Base-by-base conservation (phyloP, 2,888 invertebrate species). In the Oasisia sp. region DNA sequence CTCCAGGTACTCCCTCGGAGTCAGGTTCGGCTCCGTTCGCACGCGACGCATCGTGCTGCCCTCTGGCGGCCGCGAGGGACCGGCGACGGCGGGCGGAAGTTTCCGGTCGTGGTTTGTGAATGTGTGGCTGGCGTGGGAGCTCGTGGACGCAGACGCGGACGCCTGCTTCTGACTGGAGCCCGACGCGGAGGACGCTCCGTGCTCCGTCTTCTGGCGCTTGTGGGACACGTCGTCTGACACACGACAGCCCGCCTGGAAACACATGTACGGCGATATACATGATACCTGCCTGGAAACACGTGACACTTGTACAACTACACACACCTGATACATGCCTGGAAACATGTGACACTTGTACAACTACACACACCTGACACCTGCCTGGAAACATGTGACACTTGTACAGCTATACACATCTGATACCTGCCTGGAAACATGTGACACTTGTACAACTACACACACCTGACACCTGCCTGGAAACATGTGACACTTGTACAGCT, bases 1-100 rank as follows among this genome's bases (percentile, higher is more conserved):
- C 90, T 93, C 92, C n/a, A 92, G 90, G 56, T 93, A 93, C 91
- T 93, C 92, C 38, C 90, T 89, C 12, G 92, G 91, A n/a, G 93
- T 92, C n/a, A 93, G 44, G 74, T 91, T 56, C 11, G 93, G 93
- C 56, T 93, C 93, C 0, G 93, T 93, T 38, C 92, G 92, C 32
- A 93, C 93, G 12, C 93, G 32, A 2, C 92, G 56, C 91, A 93
- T 74, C 74, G 74, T 74, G 74, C 74, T 74, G 74, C 74, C 27
- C 74, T n/a, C 74, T 19, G 74, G 74, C 74, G 74, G 74, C 74
- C n/a, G 74, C 27, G 74, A 32, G 7, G 58, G 32, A 89, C 32
- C 74, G 5, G 74, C 74, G 5, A 27, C 38, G 44, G n/a, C 38
- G 27, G 89, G 92, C 9, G 32, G 32, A 14, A n/a, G 89, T 58